Conservation (phyloP, 2,797 vertebrate species). For the Apogon talboti region DNA sequence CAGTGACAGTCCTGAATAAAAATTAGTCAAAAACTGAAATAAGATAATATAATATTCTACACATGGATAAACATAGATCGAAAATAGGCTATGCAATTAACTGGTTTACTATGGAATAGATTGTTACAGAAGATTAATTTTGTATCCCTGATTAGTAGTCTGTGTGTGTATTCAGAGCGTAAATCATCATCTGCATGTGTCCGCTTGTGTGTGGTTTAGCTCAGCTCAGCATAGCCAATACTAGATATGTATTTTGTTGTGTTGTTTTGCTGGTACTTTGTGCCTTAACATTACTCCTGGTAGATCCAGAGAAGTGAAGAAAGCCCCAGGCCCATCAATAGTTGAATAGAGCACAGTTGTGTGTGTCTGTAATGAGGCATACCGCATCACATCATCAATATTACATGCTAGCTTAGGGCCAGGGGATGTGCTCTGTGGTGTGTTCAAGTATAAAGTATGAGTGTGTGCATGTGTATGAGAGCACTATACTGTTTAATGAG, state of each 20-base stretch:
- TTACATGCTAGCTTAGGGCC: slow-evolving; percentile 79
- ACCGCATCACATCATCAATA: slow-evolving; percentile 85
- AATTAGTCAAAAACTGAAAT: slow-evolving; percentile 25
- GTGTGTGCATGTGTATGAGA: slow-evolving; percentile 34
- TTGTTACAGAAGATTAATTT: slow-evolving; percentile 13
- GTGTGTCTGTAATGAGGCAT: slow-evolving; percentile 84
- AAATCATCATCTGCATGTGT: not conserved
- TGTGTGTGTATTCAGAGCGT: not conserved
- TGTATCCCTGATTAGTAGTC: slow-evolving; percentile 15
- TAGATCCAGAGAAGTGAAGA: slow-evolving; percentile 69
- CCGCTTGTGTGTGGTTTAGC: slow-evolving; percentile 3
- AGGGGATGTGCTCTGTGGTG: slow-evolving; percentile 59
- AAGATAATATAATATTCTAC: slow-evolving; percentile 6
- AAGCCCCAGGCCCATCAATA: slow-evolving; percentile 84
- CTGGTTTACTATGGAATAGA: slow-evolving; percentile 16
- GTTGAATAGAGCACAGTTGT: slow-evolving; percentile 79
- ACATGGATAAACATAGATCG: slow-evolving; percentile 4
- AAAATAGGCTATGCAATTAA: slow-evolving; percentile 14
- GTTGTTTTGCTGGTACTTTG: slow-evolving; percentile 46
- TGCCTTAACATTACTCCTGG: slow-evolving; percentile 68
- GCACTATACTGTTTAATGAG: slow-evolving; percentile 52
- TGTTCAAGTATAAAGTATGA: slow-evolving; percentile 58
- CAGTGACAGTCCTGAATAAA: slow-evolving; percentile 21
- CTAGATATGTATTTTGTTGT: slow-evolving; percentile 56
- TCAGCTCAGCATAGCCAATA: slow-evolving; percentile 25